These are phyloP conservation scores for Trachelus iudaicus DNA, from an alignment of 2,888 invertebrate species.

Conservation along the genomic window DNA sequence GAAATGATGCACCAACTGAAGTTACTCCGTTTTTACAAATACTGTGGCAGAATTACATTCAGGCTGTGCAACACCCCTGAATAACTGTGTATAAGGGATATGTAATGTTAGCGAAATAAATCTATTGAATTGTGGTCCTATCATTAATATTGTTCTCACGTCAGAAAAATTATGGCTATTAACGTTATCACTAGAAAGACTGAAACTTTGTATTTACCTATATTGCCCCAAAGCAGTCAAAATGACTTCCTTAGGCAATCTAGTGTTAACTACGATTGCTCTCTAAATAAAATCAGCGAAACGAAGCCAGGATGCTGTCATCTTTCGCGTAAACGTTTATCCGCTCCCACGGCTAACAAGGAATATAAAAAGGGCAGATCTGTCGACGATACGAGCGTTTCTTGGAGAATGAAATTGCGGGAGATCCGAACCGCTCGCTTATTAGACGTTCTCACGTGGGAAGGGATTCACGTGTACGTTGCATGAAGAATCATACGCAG, in stretches of 20 bases:
- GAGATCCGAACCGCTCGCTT: neutral
- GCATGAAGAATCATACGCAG: neutral
- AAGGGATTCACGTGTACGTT: neutral
- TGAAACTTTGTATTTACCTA: too few relatives aligned
- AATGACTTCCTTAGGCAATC: too few relatives aligned
- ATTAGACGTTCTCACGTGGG: neutral
- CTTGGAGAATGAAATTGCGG: neutral
- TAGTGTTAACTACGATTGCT: too few relatives aligned
- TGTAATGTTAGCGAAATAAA: too few relatives aligned
- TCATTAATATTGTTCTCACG: too few relatives aligned
- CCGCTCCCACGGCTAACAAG: neutral
- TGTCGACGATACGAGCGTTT: neutral
- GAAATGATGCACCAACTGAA: neutral
- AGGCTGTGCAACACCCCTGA: neutral
- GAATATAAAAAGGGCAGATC: neutral
- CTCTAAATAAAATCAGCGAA: neutral
- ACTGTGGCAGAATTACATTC: neutral
- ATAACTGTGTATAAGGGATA: neutral
- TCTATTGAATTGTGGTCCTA: too few relatives aligned
- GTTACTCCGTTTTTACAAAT: neutral
- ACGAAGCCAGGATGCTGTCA: neutral
- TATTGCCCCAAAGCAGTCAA: too few relatives aligned
- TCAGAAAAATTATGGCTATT: too few relatives aligned
- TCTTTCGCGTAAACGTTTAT: neutral
- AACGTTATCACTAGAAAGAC: too few relatives aligned